Evolutionary conservation across 2,113 vertebrate species (phyloP).

Genomic region (Pygoscelis antarcticus): DNA sequence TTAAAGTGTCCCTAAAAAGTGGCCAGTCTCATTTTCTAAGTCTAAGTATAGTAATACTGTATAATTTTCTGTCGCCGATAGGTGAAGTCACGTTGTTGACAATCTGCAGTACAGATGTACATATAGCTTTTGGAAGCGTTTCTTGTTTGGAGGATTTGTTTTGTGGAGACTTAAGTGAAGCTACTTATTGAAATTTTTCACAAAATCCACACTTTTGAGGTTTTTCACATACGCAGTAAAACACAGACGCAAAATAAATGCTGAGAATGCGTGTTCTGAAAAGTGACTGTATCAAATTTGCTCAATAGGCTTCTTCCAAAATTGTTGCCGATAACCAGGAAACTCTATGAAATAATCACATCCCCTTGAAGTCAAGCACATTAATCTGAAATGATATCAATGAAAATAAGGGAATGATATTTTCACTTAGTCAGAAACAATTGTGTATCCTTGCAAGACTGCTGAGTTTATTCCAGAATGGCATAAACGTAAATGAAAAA

Average conservation of each 20-base stretch:
- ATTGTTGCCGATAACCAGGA: not conserved
- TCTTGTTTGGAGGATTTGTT: not conserved
- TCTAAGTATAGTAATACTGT: not conserved
- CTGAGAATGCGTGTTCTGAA: not conserved
- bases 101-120: not conserved
- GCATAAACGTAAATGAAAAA: constrained; percentile 40
- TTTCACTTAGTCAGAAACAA: not conserved
- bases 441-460: not conserved
- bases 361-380: not conserved
- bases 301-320: not conserved
- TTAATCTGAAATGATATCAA: constrained; percentile 21
- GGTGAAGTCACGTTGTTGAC: not conserved
- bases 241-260: not conserved
- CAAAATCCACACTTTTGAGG: not conserved
- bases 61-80: not conserved
- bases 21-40: not conserved
- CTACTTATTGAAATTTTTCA: not conserved
- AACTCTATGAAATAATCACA: not conserved
- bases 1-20: not conserved
- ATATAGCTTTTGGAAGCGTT: not conserved
- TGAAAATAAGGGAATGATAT: not conserved
- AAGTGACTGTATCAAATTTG: not conserved
- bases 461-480: constrained; percentile 17
- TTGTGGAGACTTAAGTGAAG: not conserved
- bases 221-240: not conserved